These are phyloP conservation scores for Orestias chungarensis DNA, from an alignment of 2,797 vertebrate genomes.

Conservation along the genomic window DNA sequence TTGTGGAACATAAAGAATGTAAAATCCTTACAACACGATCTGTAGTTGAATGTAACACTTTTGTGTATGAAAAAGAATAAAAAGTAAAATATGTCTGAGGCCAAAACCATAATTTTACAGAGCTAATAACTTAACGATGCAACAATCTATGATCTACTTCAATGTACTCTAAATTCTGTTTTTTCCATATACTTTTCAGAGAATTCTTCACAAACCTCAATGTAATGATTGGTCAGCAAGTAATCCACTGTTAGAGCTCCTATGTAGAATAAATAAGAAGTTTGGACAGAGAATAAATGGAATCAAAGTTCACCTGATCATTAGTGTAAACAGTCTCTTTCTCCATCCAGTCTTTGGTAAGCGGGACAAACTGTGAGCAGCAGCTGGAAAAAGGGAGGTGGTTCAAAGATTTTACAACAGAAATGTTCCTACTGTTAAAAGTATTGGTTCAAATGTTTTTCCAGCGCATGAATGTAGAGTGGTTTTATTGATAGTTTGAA, in stretches of 20 bases:
- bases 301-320: constrained; percentile 60
- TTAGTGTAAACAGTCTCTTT: constrained; percentile 24
- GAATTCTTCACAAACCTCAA: background rate
- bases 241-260: constrained; percentile 40
- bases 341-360: constrained; percentile 9
- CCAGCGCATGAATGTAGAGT: background rate
- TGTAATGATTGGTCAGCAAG: constrained; percentile 9
- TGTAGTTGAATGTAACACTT: too few relatives aligned
- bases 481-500: background rate
- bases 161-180: too few relatives aligned
- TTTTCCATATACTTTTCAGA: background rate
- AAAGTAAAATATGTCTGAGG: too few relatives aligned
- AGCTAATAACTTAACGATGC: too few relatives aligned
- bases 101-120: too few relatives aligned
- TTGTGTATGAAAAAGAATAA: too few relatives aligned
- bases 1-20: too few relatives aligned
- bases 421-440: too few relatives aligned
- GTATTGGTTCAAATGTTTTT: background rate
- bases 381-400: constrained; percentile 40
- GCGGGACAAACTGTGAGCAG: constrained; percentile 6
- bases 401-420: background rate
- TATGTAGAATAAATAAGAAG: constrained; percentile 52
- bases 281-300: constrained; percentile 48
- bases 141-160: too few relatives aligned
- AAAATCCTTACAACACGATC: too few relatives aligned